Conservation (phyloP, 2,888 invertebrate species). For the Tetropium fuscum region DNA sequence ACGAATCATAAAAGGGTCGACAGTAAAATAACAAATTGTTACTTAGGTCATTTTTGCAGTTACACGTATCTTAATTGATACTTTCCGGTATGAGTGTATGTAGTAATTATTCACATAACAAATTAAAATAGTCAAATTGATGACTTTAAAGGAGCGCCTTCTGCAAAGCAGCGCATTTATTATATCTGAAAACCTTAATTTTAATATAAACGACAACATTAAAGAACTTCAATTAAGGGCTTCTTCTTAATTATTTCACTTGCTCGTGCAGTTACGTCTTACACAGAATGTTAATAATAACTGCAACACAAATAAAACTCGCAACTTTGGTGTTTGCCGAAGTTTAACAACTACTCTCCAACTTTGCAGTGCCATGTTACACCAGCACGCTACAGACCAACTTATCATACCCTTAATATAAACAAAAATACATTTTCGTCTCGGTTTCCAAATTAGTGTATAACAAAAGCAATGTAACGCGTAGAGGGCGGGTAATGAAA, state of each 20-base stretch:
- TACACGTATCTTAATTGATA: too few species aligned
- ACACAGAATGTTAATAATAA: constrained; percentile 19
- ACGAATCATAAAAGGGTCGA: too few species aligned
- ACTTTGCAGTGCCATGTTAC: constrained; percentile 10
- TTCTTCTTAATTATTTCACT: constrained; percentile 6
- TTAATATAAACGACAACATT: too few species aligned
- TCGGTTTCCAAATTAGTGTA: not conserved
- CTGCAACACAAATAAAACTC: constrained; percentile 18
- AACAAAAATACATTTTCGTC: constrained; percentile 14
- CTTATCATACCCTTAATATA: constrained; percentile 14
- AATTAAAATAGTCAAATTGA: too few species aligned
- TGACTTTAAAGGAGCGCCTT: too few species aligned
- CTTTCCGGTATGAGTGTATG: too few species aligned
- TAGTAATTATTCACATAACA: too few species aligned
- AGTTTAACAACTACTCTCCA: constrained; percentile 13
- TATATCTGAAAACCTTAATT: too few species aligned
- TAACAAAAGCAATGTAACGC: not conserved
- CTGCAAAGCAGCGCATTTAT: too few species aligned
- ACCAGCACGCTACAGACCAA: constrained; percentile 11
- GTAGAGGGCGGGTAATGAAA: not conserved
- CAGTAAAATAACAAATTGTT: too few species aligned
- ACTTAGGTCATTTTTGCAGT: too few species aligned
- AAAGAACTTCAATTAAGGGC: not conserved
- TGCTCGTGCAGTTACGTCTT: not conserved
- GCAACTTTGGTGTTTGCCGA: constrained; percentile 8